Evolutionary conservation across 2,888 invertebrate species (phyloP), one percentile per base, ranked within the genome.

Genomic region (Pimpla rufipes): DNA sequence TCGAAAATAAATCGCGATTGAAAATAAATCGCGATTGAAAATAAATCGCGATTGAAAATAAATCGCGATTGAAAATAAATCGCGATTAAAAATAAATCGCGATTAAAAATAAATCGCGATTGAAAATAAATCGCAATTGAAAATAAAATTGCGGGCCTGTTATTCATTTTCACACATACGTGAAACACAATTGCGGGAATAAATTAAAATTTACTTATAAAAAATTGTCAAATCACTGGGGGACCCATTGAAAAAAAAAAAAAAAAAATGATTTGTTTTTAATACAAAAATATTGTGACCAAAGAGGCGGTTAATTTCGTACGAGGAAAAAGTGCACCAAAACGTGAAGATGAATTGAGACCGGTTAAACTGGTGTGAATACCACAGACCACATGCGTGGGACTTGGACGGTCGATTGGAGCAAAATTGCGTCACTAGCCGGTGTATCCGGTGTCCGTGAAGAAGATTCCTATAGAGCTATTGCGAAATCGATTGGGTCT

Each of bases 311-410:
- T 16, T n/a, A 35, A 29, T 35, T 35, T 59, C 4, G 16, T 6
- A 35, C 29, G 0, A 23, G 29, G 29, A 57, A 59, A 59, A 59
- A 35, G 35, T 59, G 57, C 57, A 59, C 29, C n/a, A 35, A 13
- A n/a, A 35, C 8, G n/a, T 35, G 11, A 35, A 16, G 16, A 35
- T 4, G 2, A 8, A n/a, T 59, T 35, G 40, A 66, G 52, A 76
- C 75, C 75, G 75, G 75, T 76, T 66, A 16, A 40, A 40, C 55
- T 11, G 6, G n/a, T 23, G 23, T 2, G 23, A 13, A 23, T 55
- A 23, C 1, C 2, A 5, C 6, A 18, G 50, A 50, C 29, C 29
- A 29, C 29, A 29, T 11, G 55, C 23, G 23, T 23, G 23, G 23
- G 55, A 23, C 2, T 55, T 16, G 52, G 16, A 11, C 1, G 37